phyloP scores from a whole-genome alignment of 2,888 invertebrate species.

The Conistra vaccinii region DNA sequence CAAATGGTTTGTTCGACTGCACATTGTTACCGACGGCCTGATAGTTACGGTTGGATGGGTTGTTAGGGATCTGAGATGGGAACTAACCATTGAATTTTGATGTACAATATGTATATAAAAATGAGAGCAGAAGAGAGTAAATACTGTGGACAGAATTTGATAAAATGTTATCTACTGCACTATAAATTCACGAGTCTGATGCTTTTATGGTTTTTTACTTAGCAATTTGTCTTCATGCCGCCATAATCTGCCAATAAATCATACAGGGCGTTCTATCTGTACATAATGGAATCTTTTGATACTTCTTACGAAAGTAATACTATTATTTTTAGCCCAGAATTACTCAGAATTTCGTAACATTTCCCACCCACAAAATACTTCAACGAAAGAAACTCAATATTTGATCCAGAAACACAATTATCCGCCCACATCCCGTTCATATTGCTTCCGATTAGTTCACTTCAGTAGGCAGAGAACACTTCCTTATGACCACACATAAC shows the following conservation, averaged over 20 bases:
- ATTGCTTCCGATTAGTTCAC: slow-evolving; percentile 10
- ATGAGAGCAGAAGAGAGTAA: not conserved
- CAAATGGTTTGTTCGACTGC: too few relatives aligned
- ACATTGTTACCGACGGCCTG: too few relatives aligned
- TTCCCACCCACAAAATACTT: not conserved
- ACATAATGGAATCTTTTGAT: slow-evolving; percentile 15
- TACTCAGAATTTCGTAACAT: slow-evolving; percentile 12
- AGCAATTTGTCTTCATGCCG: not conserved
- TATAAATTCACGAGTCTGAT: not conserved
- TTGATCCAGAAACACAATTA: slow-evolving; percentile 36
- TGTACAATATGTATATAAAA: not conserved
- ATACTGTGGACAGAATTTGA: not conserved
- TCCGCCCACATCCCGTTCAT: not conserved
- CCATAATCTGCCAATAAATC: not conserved
- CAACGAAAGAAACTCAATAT: not conserved
- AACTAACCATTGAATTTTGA: not conserved
- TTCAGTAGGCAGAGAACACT: slow-evolving; percentile 14
- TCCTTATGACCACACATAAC: slow-evolving; percentile 28
- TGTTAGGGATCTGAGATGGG: too few relatives aligned
- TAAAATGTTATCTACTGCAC: not conserved
- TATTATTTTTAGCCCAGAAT: not conserved
- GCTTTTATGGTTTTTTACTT: not conserved
- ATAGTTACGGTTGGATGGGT: too few relatives aligned
- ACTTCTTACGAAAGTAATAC: slow-evolving; percentile 4
- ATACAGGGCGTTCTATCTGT: not conserved